A percentile compares a stretch with the other conserved stretches of the same genome.
These are phyloP conservation scores for Potamarius usumacintae DNA, from an alignment of 2,113 vertebrate genomes.

Conservation along the genomic window DNA sequence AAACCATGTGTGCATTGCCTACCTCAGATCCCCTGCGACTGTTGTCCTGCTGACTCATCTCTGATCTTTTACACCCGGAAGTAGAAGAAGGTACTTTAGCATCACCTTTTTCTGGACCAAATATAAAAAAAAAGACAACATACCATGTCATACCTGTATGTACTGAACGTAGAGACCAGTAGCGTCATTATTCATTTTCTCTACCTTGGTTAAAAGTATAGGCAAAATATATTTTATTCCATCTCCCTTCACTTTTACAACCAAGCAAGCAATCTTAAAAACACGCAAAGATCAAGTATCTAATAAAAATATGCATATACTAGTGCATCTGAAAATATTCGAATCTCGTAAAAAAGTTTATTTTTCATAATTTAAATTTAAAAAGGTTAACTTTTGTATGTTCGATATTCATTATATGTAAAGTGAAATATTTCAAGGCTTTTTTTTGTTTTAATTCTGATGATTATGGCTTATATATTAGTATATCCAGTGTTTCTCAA, in stretches of 20 bases:
- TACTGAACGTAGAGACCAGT: neutral
- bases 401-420: too few species aligned
- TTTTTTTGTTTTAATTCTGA: too few species aligned
- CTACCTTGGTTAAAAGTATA: too few species aligned
- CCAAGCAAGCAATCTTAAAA: neutral
- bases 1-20: neutral
- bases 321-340: too few species aligned
- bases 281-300: neutral
- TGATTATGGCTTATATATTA: too few species aligned
- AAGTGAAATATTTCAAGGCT: too few species aligned
- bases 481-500: too few species aligned
- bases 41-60: neutral
- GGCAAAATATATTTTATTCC: neutral
- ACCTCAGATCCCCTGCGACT: slow-evolving; percentile 9
- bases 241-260: neutral
- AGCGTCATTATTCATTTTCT: neutral
- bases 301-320: neutral
- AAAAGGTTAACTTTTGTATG: too few species aligned
- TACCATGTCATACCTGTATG: neutral
- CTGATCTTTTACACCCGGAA: neutral
- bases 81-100: neutral
- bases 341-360: too few species aligned
- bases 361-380: too few species aligned
- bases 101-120: neutral
- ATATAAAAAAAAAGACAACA: neutral